These are phyloP conservation scores for Bettongia penicillata DNA, from an alignment of 2,113 vertebrate species.

Conservation along the genomic window DNA sequence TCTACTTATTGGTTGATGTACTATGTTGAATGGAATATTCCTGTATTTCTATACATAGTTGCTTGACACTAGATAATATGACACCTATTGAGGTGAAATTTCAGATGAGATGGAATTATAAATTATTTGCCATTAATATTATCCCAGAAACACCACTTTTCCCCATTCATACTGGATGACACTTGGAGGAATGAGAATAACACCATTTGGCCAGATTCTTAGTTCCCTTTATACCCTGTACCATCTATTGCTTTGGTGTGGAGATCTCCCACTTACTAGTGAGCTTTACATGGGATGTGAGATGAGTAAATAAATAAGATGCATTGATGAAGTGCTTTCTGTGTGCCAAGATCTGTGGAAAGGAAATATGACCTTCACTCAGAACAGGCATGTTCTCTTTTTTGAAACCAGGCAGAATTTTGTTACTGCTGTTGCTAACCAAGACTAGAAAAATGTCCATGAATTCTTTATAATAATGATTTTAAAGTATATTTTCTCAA, in stretches of 20 bases:
- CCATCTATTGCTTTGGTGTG: slow-evolving; percentile 49
- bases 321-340: not conserved
- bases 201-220: slow-evolving; percentile 47
- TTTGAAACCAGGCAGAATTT: not conserved
- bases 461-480: slow-evolving; percentile 52
- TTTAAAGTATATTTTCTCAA: not conserved
- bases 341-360: not conserved
- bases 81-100: slow-evolving; percentile 22
- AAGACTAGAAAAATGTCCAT: slow-evolving; percentile 57
- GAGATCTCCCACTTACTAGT: slow-evolving; percentile 55
- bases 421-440: not conserved
- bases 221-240: slow-evolving; percentile 31
- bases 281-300: slow-evolving; percentile 45
- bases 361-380: not conserved
- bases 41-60: slow-evolving; percentile 55
- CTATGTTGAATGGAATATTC: slow-evolving; percentile 47
- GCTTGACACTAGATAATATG: slow-evolving; percentile 21
- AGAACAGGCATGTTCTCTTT: not conserved
- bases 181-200: slow-evolving; percentile 44
- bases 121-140: slow-evolving; percentile 55
- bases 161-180: slow-evolving; percentile 47
- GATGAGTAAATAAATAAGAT: not conserved
- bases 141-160: slow-evolving; percentile 41
- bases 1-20: slow-evolving; percentile 30
- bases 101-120: slow-evolving; percentile 55